Evolutionary conservation across 1,140 invertebrate species (phyloP), one percentile per base, ranked within the genome.

Genomic region (Bombus superbus): DNA sequence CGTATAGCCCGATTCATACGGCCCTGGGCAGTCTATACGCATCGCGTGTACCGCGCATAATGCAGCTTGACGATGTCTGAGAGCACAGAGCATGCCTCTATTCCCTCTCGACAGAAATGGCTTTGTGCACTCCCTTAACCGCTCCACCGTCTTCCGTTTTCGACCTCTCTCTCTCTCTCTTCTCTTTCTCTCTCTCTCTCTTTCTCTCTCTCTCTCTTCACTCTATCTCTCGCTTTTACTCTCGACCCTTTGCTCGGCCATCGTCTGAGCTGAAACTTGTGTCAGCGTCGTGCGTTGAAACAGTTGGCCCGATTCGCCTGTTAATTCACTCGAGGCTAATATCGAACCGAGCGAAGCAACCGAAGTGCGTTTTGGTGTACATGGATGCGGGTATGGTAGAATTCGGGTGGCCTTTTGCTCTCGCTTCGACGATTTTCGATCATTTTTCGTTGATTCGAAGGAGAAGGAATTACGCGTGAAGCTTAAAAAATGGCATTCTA

Each of bases 41-140:
- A 85, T 87, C 82, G 86, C 71, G 83, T 86, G 69, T 72, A 82
- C 71, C 76, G 89, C 81, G 86, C 86, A 90, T 90, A 88, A 90
- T 88, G 64, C 86, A 69, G 72, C 71, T 72, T 40, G 77, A 76
- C 71, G 86, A 86, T 90, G 88, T 85, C 88, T 90, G 89, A 84
- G 85, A 88, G 80, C 83, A 91, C 87, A 90, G 89, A 88, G 89
- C 87, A 88, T 69, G 84, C 79, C 86, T 91, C 89, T 91, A 88
- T 91, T 90, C 83, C 83, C 83, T 84, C 81, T 86, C 73, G 78
- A 90, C 89, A 91, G 86, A 90, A 79, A 87, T 83, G 86, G 86
- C 89, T 91, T 90, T 91, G 89, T 91, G 83, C 86, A 40, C 81
- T 88, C 86, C 89, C 86, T 86, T 83, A 83, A 83, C 78, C 74